phyloP scores from a whole-genome alignment of 1,140 invertebrate species.

The Hypsibius dujardini region DNA sequence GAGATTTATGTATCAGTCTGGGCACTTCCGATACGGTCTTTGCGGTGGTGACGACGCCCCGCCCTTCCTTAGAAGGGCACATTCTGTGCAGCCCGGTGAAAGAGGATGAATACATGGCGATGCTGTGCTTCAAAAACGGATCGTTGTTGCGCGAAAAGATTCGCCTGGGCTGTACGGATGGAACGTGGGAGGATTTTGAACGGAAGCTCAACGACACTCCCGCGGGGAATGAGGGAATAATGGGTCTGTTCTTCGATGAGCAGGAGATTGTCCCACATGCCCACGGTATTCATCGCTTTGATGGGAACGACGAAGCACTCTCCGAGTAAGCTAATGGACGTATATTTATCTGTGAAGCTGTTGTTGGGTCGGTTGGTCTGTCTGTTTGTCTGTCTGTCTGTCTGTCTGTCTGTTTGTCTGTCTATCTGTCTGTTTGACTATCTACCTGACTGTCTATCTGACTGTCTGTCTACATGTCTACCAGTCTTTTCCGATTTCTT shows the following conservation, averaged over 20 bases:
- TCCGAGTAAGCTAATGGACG: too few species aligned
- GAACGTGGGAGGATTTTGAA: constrained; percentile 36
- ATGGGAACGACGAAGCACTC: neutral
- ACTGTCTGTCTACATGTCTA: too few species aligned
- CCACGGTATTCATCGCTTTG: neutral
- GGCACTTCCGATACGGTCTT: constrained; percentile 84
- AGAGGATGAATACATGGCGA: constrained; percentile 55
- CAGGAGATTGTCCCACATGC: constrained; percentile 1
- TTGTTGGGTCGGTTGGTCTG: too few species aligned
- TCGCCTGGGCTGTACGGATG: constrained; percentile 50
- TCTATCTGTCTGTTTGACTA: too few species aligned
- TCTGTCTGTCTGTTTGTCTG: too few species aligned
- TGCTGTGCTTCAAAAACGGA: constrained; percentile 88
- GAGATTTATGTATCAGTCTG: constrained; percentile 57
- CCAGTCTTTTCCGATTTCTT: too few species aligned
- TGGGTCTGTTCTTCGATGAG: constrained; percentile 26
- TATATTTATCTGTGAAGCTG: too few species aligned
- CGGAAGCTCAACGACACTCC: constrained; percentile 26
- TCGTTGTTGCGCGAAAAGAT: constrained; percentile 70
- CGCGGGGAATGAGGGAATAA: constrained; percentile 32
- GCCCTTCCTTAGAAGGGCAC: constrained; percentile 51
- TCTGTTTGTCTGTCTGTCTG: too few species aligned
- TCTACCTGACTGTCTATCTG: too few species aligned
- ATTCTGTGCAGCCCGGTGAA: constrained; percentile 67
- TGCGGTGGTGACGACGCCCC: constrained; percentile 51